Percentiles rank a stretch among this genome's conserved stretches.
These are phyloP conservation scores for Cryptomyrus ogoouensis DNA, from an alignment of 2,113 vertebrate genomes.

Conservation along the genomic window DNA sequence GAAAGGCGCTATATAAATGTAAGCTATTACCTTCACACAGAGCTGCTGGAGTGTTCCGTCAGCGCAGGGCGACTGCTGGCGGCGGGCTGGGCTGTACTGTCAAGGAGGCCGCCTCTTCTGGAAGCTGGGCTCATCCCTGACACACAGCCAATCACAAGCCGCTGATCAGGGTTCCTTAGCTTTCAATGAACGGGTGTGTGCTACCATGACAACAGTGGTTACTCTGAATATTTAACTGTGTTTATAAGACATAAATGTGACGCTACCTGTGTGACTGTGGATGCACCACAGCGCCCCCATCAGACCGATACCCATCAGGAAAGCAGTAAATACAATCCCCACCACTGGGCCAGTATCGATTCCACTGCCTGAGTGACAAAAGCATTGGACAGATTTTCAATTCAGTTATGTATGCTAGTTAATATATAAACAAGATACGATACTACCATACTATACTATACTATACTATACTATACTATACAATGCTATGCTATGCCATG, in stretches of 20 bases:
- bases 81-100: constrained; percentile 10
- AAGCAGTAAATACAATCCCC: constrained; percentile 58
- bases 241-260: background rate
- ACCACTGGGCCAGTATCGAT: constrained; percentile 47
- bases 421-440: background rate
- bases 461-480: background rate
- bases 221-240: background rate
- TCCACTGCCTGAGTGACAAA: constrained; percentile 33
- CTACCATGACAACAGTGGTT: background rate
- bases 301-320: constrained; percentile 59
- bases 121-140: background rate
- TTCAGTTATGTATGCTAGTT: background rate
- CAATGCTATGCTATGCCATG: background rate
- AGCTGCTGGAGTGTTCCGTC: constrained; percentile 45
- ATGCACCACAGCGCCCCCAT: constrained; percentile 66
- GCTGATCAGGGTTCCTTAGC: background rate
- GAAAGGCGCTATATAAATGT: too few species aligned
- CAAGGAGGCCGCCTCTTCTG: constrained; percentile 25
- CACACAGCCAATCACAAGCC: constrained; percentile 1
- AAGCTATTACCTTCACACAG: constrained; percentile 50
- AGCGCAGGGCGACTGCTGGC: constrained; percentile 22
- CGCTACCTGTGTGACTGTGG: constrained; percentile 59
- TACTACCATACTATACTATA: background rate
- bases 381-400: background rate
- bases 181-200: background rate